Percentiles rank a stretch among this genome's conserved stretches.
phyloP scores from a whole-genome alignment of 2,888 invertebrate genomes.

The Timema podura region DNA sequence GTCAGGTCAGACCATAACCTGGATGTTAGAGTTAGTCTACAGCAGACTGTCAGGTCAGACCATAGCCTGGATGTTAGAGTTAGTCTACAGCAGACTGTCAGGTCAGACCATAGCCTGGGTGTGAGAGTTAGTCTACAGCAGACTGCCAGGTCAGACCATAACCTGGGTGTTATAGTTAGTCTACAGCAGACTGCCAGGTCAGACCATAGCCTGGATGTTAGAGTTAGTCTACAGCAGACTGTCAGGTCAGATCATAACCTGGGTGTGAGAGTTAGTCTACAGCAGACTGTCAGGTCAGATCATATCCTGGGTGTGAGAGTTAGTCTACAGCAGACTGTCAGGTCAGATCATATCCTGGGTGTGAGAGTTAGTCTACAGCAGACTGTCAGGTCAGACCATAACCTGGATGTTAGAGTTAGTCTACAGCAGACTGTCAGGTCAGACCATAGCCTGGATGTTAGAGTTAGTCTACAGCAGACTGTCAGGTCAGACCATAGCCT shows the following conservation, averaged over 20 bases:
- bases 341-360: too few species aligned
- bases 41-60: constrained; percentile 60
- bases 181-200: constrained; percentile 65
- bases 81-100: constrained; percentile 67
- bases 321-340: constrained; percentile 67
- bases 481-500: constrained; percentile 56
- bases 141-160: constrained; percentile 57
- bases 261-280: too few species aligned
- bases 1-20: constrained; percentile 56
- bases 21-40: too few species aligned
- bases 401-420: too few species aligned
- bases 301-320: too few species aligned
- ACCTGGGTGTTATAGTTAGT: too few species aligned
- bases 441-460: too few species aligned
- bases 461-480: constrained; percentile 66
- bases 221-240: constrained; percentile 66
- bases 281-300: constrained; percentile 60
- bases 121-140: too few species aligned
- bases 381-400: constrained; percentile 57
- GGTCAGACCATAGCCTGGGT: too few species aligned
- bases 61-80: too few species aligned
- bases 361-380: too few species aligned
- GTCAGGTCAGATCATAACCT: constrained; percentile 56
- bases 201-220: too few species aligned
- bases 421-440: constrained; percentile 65